Evolutionary conservation across 2,888 invertebrate species (phyloP).

Genomic region (Drosophila diplacantha): DNA sequence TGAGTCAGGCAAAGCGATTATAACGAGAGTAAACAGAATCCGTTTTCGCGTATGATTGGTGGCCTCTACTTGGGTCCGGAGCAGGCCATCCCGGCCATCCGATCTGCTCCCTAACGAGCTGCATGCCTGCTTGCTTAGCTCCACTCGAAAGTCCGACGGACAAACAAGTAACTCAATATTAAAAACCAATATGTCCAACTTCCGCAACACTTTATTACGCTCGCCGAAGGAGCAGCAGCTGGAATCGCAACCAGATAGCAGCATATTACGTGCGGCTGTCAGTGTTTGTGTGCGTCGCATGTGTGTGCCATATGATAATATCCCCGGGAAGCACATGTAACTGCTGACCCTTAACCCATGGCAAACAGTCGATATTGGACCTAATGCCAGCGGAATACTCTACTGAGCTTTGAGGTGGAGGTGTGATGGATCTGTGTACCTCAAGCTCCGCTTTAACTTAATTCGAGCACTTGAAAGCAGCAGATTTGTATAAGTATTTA

Average conservation of each 20-base stretch:
- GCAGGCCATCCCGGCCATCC: conserved; percentile 18
- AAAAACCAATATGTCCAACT: conserved; percentile 65
- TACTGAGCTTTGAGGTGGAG: background rate
- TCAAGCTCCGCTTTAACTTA: background rate
- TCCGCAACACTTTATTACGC: conserved; percentile 47
- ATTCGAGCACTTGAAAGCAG: background rate
- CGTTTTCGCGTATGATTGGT: conserved; percentile 69
- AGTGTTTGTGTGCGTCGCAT: background rate
- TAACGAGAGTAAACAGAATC: conserved; percentile 70
- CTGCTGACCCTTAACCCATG: conserved; percentile 25
- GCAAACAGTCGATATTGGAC: conserved; percentile 24
- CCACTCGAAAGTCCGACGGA: conserved; percentile 39
- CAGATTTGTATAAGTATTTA: too few relatives aligned
- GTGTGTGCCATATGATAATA: conserved; percentile 52
- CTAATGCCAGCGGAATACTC: conserved; percentile 14
- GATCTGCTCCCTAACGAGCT: conserved; percentile 31
- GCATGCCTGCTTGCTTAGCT: conserved; percentile 45
- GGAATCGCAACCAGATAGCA: conserved; percentile 31
- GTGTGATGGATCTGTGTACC: background rate
- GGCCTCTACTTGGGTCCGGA: conserved; percentile 21
- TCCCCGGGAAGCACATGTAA: conserved; percentile 20
- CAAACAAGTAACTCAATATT: conserved; percentile 65
- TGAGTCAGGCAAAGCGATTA: conserved; percentile 70
- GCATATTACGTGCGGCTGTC: conserved; percentile 23
- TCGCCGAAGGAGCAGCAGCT: conserved; percentile 16